Conservation (phyloP, 30 jellyfish, hydroid and myxozoan species). For the Cassiopea xamachana region DNA sequence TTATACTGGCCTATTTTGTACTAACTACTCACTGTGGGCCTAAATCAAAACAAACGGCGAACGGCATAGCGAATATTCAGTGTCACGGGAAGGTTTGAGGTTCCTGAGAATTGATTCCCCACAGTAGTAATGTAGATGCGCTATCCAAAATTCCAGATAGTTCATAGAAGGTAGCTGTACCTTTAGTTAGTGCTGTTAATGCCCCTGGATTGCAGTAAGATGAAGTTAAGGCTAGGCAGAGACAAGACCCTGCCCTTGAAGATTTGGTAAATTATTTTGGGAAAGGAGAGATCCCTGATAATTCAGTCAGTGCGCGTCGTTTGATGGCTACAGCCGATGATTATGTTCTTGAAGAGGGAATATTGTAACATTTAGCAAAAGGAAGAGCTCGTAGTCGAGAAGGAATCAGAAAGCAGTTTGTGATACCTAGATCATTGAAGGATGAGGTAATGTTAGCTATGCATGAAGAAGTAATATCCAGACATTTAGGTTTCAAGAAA, state of each 20-base stretch:
- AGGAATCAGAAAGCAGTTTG: conserved; percentile 25
- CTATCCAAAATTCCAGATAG: conserved; percentile 47
- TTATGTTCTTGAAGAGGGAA: conserved; percentile 54
- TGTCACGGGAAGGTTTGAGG: too few relatives aligned
- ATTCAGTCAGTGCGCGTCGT: conserved; percentile 33
- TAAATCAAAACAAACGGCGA: too few relatives aligned
- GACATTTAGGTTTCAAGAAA: conserved; percentile 35
- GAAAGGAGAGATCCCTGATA: conserved; percentile 26
- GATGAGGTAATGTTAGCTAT: conserved; percentile 61
- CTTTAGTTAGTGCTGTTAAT: conserved; percentile 10
- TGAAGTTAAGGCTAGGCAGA: conserved; percentile 22
- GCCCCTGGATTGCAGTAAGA: conserved; percentile 62
- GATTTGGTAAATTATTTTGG: conserved; percentile 44
- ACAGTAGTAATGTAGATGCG: conserved; percentile 46
- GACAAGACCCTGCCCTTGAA: conserved; percentile 44
- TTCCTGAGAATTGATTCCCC: too few relatives aligned
- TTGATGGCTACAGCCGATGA: conserved; percentile 61
- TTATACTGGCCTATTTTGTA: too few relatives aligned
- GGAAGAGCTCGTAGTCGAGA: conserved; percentile 46
- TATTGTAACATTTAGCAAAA: conserved; percentile 53
- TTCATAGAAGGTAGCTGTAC: neutral
- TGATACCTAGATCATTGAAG: conserved; percentile 58
- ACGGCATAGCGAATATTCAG: too few relatives aligned
- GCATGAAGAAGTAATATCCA: conserved; percentile 57
- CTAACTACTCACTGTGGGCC: too few relatives aligned